These are phyloP conservation scores for Cyprinodon diabolis DNA, from an alignment of 2,797 vertebrate genomes.

Conservation along the genomic window DNA sequence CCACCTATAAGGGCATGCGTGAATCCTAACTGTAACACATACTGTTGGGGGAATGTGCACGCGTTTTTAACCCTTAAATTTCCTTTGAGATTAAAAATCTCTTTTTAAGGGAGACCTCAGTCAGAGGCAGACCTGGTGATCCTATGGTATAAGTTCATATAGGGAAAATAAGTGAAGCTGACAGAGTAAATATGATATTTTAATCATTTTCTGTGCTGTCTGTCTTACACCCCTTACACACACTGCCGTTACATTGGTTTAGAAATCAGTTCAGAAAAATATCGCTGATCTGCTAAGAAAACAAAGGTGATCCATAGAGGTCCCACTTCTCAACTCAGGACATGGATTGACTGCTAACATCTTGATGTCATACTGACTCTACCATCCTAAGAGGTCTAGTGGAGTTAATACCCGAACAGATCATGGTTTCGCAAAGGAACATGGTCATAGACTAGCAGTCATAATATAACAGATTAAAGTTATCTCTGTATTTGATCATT, in stretches of 20 bases:
- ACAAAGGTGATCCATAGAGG: neutral
- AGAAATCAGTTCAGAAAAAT: neutral
- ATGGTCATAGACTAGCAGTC: neutral
- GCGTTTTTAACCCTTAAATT: too few species aligned
- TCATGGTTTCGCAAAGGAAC: neutral
- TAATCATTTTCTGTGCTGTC: neutral
- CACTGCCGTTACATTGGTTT: too few species aligned
- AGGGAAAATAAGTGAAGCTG: neutral
- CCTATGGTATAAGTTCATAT: neutral
- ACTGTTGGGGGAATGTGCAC: neutral
- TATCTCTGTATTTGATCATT: neutral
- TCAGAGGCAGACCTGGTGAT: too few species aligned
- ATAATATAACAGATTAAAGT: neutral
- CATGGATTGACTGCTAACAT: neutral
- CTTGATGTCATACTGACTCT: neutral
- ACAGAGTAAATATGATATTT: neutral
- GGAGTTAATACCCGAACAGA: neutral
- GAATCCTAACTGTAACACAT: neutral
- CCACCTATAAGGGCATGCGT: neutral
- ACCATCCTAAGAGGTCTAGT: too few species aligned
- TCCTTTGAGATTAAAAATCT: too few species aligned
- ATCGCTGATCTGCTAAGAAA: neutral
- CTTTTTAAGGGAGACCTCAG: too few species aligned
- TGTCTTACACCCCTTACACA: too few species aligned
- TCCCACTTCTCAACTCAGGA: neutral